Evolutionary conservation across 2,888 invertebrate species (phyloP).

Genomic region (Germaria angustata): DNA sequence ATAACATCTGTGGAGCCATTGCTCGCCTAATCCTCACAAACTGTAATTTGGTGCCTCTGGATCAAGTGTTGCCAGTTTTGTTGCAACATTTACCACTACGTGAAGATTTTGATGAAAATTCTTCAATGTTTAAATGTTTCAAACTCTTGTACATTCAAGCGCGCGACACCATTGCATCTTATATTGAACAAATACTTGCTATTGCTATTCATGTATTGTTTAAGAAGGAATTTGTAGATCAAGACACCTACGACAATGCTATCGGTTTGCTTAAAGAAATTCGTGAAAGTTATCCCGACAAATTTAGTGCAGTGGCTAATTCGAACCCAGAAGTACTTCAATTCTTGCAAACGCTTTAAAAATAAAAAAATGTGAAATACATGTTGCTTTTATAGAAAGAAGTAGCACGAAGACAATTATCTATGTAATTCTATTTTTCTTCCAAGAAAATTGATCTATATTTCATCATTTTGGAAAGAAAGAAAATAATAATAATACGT

Average conservation of each 20-base stretch:
- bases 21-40: conserved; percentile 87
- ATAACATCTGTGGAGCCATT: conserved; percentile 89
- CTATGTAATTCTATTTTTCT: conserved; percentile 23
- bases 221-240: conserved; percentile 81
- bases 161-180: conserved; percentile 81
- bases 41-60: conserved; percentile 83
- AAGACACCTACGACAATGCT: conserved; percentile 74
- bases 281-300: conserved; percentile 82
- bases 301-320: conserved; percentile 81
- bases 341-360: conserved; percentile 76
- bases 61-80: conserved; percentile 87
- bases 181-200: conserved; percentile 82
- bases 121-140: conserved; percentile 85
- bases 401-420: conserved; percentile 37
- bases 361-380: neutral
- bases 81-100: conserved; percentile 86
- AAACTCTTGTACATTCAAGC: conserved; percentile 83
- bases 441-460: neutral
- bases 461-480: conserved; percentile 9
- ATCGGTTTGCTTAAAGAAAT: conserved; percentile 82
- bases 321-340: conserved; percentile 74
- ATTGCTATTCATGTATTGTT: conserved; percentile 82
- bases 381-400: conserved; percentile 4
- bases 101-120: conserved; percentile 88
- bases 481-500: too few relatives aligned